Evolutionary conservation across 2,888 invertebrate genomes (phyloP), one percentile per base, ranked within the genome.

Genomic region (Koerneria pararmatus): DNA sequence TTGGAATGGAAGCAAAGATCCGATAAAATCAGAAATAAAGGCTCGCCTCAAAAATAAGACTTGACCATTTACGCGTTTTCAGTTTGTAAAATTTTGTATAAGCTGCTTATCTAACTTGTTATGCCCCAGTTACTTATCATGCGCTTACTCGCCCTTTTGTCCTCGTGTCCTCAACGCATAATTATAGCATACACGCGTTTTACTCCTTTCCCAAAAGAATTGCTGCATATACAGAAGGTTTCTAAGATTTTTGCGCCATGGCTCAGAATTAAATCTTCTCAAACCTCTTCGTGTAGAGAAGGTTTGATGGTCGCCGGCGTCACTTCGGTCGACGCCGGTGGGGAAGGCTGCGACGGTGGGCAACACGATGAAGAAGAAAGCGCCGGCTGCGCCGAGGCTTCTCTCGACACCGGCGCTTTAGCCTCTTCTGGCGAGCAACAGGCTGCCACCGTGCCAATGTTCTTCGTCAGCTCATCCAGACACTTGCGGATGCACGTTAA

Each of bases 291-390:
- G 53, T 78, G 78, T 3, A 69, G 41, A 22, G 78, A 77, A 24
- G 78, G 78, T 31, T 78, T 73, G 49, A 78, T 78, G 8, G 78
- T 78, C 0, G 78, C 78, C 1, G 78, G 77, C 6, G 69, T 54
- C 46, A 74, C 73, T 19, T 66, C 63, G 34, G 69, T 68, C 54
- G 73, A 74, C 19, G 73, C 72, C 46, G 73, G 69, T 27, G 73
- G 54, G 31, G 64, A 56, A 29, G 64, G 56, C 6, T n/a, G 27
- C 37, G 48, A 27, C 27, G 37, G 51, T 4, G 35, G 34, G 32
- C 19, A 19, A 35, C 31, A 31, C 53, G 11, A 56, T 19, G 22
- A 5, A 48, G 24, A 31, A 31, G 24, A n/a, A n/a, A n/a, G n/a
- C n/a, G n/a, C n/a, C n/a, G n/a, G n/a, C n/a, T n/a, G n/a, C n/a